Percentiles rank a stretch among this genome's conserved stretches.
Conservation (phyloP, 2,888 invertebrate genomes). For the Bombyx huttoni region DNA sequence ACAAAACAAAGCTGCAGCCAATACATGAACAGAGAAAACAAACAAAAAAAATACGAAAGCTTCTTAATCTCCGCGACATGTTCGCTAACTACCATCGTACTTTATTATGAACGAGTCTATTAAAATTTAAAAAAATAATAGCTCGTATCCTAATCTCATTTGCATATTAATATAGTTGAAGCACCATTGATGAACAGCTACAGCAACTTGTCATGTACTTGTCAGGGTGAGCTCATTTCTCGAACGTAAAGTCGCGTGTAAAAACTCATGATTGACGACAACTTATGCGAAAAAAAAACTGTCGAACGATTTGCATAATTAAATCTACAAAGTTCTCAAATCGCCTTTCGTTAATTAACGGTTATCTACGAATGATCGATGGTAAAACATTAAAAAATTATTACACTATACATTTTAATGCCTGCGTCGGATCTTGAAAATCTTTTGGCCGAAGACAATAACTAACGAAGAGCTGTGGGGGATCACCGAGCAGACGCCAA, state of each 20-base stretch:
- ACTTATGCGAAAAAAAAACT: conserved; percentile 14
- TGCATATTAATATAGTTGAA: conserved; percentile 29
- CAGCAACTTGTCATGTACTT: conserved; percentile 15
- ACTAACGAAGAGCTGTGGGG: too few relatives aligned
- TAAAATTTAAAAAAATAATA: conserved; percentile 2
- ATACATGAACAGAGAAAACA: not conserved
- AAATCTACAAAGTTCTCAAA: conserved; percentile 17
- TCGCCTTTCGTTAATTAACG: conserved; percentile 14
- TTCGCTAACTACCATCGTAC: conserved; percentile 3
- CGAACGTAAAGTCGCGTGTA: conserved; percentile 2
- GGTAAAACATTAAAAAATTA: not conserved
- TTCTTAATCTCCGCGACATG: conserved; percentile 3
- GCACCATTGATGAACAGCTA: conserved; percentile 24
- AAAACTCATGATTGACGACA: conserved; percentile 8
- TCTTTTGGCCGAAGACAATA: too few relatives aligned
- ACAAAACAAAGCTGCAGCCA: not conserved
- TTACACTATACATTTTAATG: not conserved
- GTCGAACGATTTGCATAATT: conserved; percentile 18
- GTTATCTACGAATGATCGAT: conserved; percentile 9
- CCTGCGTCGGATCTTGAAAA: too few relatives aligned
- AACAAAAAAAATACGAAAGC: conserved; percentile 1
- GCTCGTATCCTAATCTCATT: conserved; percentile 18
- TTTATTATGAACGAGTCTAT: conserved; percentile 2
- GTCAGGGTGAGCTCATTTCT: conserved; percentile 12
- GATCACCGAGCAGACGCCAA: too few relatives aligned